Evolutionary conservation across 1,140 invertebrate species (phyloP), one percentile per base, ranked within the genome.

Genomic region (Diachasmimorpha longicaudata): DNA sequence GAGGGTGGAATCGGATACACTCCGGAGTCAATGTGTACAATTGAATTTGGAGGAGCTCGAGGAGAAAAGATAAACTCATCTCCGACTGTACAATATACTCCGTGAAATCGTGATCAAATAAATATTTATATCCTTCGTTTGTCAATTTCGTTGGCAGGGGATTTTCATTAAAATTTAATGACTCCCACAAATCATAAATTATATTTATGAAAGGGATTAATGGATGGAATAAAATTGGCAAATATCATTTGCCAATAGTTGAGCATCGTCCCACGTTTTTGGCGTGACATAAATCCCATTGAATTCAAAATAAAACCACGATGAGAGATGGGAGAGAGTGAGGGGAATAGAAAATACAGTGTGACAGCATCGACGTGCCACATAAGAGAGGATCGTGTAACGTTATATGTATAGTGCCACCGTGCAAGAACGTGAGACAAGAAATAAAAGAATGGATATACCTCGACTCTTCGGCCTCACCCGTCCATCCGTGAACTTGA

Each of bases 401-500:
- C 23, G 58, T 63, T 63, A 63, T 63, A 63, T 63, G 58, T 63
- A 63, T 11, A 25, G 58, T 63, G 58, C 58, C 58, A 63, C 58
- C 19, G 58, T 63, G 58, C 58, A 63, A 63, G 23, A 63, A 63
- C 58, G 58, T 63, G 58, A 63, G 58, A 63, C 58, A 19, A 23
- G 58, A 63, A 63, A 63, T 63, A 63, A 63, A 63, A 63, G 58
- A 63, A 63, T 63, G 58, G 19, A 25, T 31, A 31, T 63, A 63
- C 58, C 58, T 23, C 58, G 58, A 63, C 58, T n/a, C 48, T 63
- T 25, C 58, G 23, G 58, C 58, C 58, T 63, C 58, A 23, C 58
- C 58, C 58, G 58, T 63, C 58, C 23, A 23, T 63, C 58, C 58
- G 58, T 63, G 58, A 63, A 63, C 58, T 63, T 63, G 58, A 63